Evolutionary conservation across 2,888 invertebrate species (phyloP), one percentile per base, ranked within the genome.

Genomic region (Spicauda simplicius): DNA sequence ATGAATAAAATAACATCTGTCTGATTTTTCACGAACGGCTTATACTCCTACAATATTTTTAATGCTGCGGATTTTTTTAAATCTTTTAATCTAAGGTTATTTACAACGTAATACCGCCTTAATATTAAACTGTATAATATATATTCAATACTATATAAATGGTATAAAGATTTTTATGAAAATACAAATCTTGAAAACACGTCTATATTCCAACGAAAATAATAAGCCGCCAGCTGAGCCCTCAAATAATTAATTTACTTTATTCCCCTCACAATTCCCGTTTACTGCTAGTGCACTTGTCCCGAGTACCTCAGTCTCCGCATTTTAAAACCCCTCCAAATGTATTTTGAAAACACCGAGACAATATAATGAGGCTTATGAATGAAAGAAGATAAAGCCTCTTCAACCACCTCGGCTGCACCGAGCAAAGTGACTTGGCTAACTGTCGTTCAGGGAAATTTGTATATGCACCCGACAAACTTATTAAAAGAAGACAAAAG

Each of bases 301-400:
- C 14, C 45, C 56, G 48, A 63, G 63, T 33, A 18, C 4, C 30
- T 37, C 30, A 48, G 45, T 14, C 63, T 55, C 58, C 45, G 63
- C 48, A 48, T 18, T 55, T 56, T 20, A 30, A 48, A 64, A 56
- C 25, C 50, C n/a, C 56, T 64, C 30, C 18, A 56, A 64, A 50
- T 30, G 56, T 41, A 54, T 56, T 63, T 45, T 56, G 48, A 50
- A 63, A 63, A 63, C 63, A 56, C 63, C 56, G 63, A 63, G 56
- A 63, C 63, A 56, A 63, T 56, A 63, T 63, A 63, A 63, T 63
- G 48, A 55, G 54, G 55, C 45, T 63, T 63, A 63, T 63, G 56
- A 56, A 63, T 63, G 63, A 56, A 56, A 56, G 30, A 30, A 63
- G 37, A 33, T 56, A 41, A 55, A 19, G 48, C 14, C 48, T 10